Evolutionary conservation across 2,888 invertebrate genomes (phyloP), one percentile per base, ranked within the genome.

Genomic region (Amitus sp.): DNA sequence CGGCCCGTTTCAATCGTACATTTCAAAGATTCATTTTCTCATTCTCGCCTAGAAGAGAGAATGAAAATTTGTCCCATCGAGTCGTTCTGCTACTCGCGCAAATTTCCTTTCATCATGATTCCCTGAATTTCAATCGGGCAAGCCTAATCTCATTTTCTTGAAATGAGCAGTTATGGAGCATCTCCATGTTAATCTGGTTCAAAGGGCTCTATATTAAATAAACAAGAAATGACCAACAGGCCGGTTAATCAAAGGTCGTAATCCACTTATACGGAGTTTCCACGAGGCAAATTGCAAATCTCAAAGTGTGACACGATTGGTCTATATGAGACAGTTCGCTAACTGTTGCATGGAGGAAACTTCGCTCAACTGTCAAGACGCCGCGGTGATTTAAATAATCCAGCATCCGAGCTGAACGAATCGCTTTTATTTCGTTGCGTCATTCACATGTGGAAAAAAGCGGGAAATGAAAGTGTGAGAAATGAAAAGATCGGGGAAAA

Each of bases 401-500:
- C 7, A 4, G 15, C 18, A 39, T 30, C 30, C 30, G n/a, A n/a
- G 10, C 10, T 2, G 30, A n/a, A 30, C 30, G n/a, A 30, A 30
- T 30, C n/a, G 30, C 30, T 30, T 30, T 30, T 30, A 10, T 10
- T 30, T 9, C 30, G 30, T 9, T n/a, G 30, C n/a, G 30, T 10
- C 30, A 30, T 30, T 30, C 30, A n/a, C 6, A 30, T 30, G 30
- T 30, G 30, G 45, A 61, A 54, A 37, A 45, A 53, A 43, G 43
- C 2, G 43, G 43, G 46, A 13, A 15, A 28, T 15, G 46, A 28
- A 13, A 12, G 27, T 12, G 46, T 15, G 17, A n/a, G 27, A 61
- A 52, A 30, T 30, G 30, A 30, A 30, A 30, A 30, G 30, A 30
- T 30, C 30, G 30, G 30, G 30, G n/a, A 30, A 30, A 30, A n/a